These are phyloP conservation scores for Phataginus tricuspis DNA, from an alignment of 2,797 vertebrate species.

Conservation along the genomic window DNA sequence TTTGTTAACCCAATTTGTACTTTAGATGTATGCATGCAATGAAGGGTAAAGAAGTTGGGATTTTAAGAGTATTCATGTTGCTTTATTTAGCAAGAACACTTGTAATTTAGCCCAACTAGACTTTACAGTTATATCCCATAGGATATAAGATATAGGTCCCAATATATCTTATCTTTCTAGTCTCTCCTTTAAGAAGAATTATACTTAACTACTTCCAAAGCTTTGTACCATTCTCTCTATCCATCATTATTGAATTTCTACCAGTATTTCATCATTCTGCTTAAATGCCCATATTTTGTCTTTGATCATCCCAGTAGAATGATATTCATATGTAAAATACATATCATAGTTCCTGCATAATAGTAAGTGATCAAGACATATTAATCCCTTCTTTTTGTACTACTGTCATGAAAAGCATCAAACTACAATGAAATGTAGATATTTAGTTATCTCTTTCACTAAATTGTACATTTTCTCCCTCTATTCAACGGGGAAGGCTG, in stretches of 20 bases:
- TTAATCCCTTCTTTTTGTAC: background rate
- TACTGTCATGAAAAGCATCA: background rate
- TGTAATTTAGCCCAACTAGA: background rate
- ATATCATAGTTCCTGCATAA: background rate
- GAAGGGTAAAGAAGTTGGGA: background rate
- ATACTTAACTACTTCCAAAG: background rate
- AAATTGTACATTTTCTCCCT: background rate
- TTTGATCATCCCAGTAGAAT: background rate
- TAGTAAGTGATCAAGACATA: background rate
- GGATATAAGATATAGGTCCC: too few relatives aligned
- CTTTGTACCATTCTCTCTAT: background rate
- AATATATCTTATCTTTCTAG: background rate
- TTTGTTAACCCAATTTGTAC: background rate
- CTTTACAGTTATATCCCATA: background rate
- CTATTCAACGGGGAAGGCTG: background rate
- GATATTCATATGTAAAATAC: background rate
- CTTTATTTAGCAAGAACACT: background rate
- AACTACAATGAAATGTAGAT: background rate
- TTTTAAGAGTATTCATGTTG: background rate
- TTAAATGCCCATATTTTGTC: background rate
- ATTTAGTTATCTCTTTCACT: background rate
- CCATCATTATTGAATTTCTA: background rate
- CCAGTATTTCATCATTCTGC: background rate
- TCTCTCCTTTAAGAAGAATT: background rate
- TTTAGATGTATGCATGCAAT: background rate